Evolutionary conservation across 2,797 vertebrate species (phyloP).

Genomic region (Salarias fasciatus): DNA sequence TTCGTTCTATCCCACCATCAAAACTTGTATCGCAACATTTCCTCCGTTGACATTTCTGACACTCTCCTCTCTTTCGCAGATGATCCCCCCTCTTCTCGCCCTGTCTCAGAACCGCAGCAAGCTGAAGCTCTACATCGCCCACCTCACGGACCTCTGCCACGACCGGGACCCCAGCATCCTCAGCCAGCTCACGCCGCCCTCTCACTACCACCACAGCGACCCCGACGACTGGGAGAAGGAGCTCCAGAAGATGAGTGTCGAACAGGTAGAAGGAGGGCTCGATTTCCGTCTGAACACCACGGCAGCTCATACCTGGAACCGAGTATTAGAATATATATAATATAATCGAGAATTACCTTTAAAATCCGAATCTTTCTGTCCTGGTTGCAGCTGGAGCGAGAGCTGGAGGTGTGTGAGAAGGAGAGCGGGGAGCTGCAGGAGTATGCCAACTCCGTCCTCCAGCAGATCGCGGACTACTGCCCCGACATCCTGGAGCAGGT

Average conservation of each 20-base stretch:
- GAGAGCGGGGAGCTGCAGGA: conserved; percentile 93
- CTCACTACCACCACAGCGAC: conserved; percentile 90
- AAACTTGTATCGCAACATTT: not conserved
- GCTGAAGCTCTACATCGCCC: conserved; percentile 97
- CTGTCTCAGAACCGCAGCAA: conserved; percentile 97
- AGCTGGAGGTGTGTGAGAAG: conserved; percentile 90
- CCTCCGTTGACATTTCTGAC: not conserved
- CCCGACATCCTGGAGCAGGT: conserved; percentile 97
- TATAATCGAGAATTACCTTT: too few species aligned
- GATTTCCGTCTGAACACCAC: not conserved
- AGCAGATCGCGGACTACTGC: conserved; percentile 96
- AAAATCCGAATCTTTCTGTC: too few species aligned
- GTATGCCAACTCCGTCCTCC: conserved; percentile 92
- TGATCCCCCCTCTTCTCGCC: conserved; percentile 95
- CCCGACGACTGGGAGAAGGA: conserved; percentile 91
- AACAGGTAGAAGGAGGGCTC: conserved; percentile 84
- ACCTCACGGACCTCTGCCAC: conserved; percentile 95
- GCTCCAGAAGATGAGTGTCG: conserved; percentile 90
- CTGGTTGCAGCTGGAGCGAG: conserved; percentile 83
- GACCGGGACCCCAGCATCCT: conserved; percentile 95
- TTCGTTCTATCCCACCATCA: conserved; percentile 7
- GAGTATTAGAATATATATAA: too few species aligned
- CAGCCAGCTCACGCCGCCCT: conserved; percentile 89
- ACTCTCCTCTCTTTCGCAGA: conserved; percentile 76
- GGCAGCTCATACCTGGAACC: too few species aligned